phyloP scores from a whole-genome alignment of 2,888 invertebrate genomes.

The Pollenia griseotomentosa region DNA sequence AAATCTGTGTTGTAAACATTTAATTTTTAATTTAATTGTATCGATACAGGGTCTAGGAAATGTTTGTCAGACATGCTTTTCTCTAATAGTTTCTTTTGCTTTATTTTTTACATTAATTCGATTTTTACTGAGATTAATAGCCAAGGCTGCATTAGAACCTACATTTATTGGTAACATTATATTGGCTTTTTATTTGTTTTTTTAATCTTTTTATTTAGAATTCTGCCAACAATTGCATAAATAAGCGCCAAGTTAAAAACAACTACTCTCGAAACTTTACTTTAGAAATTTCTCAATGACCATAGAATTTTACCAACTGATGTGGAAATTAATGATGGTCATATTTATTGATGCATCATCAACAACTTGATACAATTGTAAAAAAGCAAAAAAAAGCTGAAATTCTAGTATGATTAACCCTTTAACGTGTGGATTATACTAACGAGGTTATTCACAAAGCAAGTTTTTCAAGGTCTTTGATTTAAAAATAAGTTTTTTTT shows the following conservation, averaged over 20 bases:
- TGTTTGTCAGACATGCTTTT: constrained; percentile 37
- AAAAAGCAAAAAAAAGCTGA: constrained; percentile 65
- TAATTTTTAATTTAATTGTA: constrained; percentile 70
- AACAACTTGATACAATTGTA: constrained; percentile 72
- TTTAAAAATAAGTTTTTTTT: too few relatives aligned
- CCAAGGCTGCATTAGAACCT: constrained; percentile 44
- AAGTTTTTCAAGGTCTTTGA: too few relatives aligned
- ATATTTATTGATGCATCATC: constrained; percentile 78
- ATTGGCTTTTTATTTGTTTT: constrained; percentile 18
- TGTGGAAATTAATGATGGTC: constrained; percentile 81
- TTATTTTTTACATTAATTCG: not conserved
- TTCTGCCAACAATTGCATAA: constrained; percentile 52
- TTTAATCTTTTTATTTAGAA: not conserved
- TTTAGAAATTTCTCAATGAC: constrained; percentile 72
- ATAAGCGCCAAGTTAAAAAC: constrained; percentile 47
- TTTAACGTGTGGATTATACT: not conserved
- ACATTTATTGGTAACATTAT: constrained; percentile 23
- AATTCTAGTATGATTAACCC: constrained; percentile 53
- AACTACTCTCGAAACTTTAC: constrained; percentile 49
- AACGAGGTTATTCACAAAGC: not conserved
- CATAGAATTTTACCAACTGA: constrained; percentile 79
- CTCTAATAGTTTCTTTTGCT: not conserved
- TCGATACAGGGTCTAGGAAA: constrained; percentile 59
- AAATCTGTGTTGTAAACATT: constrained; percentile 74
- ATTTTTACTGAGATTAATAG: constrained; percentile 2